phyloP scores from a whole-genome alignment of 1,140 invertebrate species.

The Bombus consobrinus region DNA sequence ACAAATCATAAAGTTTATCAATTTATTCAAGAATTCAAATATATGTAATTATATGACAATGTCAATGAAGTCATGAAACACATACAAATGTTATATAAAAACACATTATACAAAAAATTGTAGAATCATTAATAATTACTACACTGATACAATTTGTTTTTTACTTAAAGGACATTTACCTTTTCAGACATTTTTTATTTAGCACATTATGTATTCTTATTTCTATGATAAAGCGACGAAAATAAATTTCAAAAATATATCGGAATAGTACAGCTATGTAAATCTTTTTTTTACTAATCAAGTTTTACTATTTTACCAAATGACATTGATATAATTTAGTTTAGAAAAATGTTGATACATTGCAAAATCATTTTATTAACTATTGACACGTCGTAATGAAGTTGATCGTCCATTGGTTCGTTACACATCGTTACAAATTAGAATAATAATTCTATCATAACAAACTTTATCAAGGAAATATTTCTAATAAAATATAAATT shows the following conservation, averaged over 20 bases:
- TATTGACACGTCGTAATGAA: conserved; percentile 6
- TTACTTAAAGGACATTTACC: conserved; percentile 2
- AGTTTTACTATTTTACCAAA: not conserved
- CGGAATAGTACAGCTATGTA: not conserved
- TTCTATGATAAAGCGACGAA: conserved; percentile 5
- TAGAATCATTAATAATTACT: not conserved
- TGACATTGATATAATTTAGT: not conserved
- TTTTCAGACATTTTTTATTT: conserved; percentile 1
- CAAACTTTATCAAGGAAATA: not conserved
- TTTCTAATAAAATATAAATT: not conserved
- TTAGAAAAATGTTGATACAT: not conserved
- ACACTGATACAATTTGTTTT: not conserved
- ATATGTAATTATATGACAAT: not conserved
- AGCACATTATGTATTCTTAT: not conserved
- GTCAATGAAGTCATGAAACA: not conserved
- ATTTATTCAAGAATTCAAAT: not conserved
- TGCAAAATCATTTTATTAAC: conserved; percentile 21
- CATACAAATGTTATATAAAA: not conserved
- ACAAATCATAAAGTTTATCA: not conserved
- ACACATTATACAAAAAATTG: not conserved
- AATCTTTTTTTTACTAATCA: not conserved
- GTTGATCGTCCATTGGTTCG: conserved; percentile 5
- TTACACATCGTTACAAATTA: not conserved
- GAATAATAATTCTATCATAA: not conserved
- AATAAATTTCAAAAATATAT: not conserved